These are phyloP conservation scores for Petrocephalus sullivani DNA, from an alignment of 2,797 vertebrate species.

Conservation along the genomic window DNA sequence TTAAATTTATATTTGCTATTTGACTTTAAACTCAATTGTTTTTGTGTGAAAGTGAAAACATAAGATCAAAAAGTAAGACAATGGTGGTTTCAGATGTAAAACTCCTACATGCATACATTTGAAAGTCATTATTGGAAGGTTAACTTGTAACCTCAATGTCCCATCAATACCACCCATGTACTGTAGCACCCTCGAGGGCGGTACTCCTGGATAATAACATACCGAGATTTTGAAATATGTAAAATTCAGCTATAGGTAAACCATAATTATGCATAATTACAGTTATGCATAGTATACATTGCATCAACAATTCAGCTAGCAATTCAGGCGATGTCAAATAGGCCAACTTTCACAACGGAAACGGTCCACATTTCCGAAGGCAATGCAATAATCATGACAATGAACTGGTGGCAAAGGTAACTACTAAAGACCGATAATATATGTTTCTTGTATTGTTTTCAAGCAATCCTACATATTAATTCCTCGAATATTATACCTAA, in stretches of 20 bases:
- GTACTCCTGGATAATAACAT: background rate
- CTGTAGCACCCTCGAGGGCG: background rate
- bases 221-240: background rate
- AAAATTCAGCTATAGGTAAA: background rate
- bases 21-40: background rate
- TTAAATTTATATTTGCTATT: background rate
- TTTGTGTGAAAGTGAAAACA: background rate
- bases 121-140: background rate
- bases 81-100: background rate
- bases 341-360: background rate
- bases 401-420: background rate
- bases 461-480: background rate
- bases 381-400: background rate
- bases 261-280: background rate
- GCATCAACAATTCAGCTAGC: background rate
- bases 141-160: background rate
- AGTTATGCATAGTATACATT: background rate
- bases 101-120: background rate
- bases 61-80: background rate
- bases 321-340: background rate
- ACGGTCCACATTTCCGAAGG: background rate
- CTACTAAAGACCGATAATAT: background rate
- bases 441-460: background rate
- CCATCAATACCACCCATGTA: background rate
- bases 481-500: background rate